phyloP scores from a whole-genome alignment of 2,113 vertebrate species.

The Vidua chalybeata region DNA sequence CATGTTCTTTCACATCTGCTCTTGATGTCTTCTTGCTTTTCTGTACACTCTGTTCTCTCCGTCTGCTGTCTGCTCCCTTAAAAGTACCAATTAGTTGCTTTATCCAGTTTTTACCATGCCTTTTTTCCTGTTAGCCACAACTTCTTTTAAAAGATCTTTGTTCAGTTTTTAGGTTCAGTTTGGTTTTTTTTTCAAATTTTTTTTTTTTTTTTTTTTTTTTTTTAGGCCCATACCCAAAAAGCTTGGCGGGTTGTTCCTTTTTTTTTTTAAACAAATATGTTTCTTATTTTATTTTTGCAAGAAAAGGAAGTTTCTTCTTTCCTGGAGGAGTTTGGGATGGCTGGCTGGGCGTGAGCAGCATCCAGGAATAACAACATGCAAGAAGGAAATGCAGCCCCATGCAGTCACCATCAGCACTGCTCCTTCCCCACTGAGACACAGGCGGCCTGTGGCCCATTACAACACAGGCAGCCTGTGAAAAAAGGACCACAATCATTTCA shows the following conservation, averaged over 20 bases:
- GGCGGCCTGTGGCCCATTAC: neutral
- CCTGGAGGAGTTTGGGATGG: neutral
- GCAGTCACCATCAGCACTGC: neutral
- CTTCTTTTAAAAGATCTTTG: neutral
- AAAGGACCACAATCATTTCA: neutral
- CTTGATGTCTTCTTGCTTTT: neutral
- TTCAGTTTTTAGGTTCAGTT: neutral
- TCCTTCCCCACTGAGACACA: neutral
- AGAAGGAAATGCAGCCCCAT: neutral
- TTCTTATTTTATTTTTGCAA: neutral
- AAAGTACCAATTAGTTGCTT: neutral
- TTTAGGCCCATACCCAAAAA: neutral
- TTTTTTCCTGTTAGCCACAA: neutral
- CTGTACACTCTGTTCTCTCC: neutral
- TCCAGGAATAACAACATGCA: neutral
- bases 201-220: neutral
- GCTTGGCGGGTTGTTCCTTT: rapidly evolving
- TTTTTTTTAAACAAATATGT: neutral
- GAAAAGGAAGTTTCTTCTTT: neutral
- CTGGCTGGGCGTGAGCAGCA: neutral
- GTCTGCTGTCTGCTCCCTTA: neutral
- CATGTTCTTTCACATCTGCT: neutral
- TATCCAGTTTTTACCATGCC: neutral
- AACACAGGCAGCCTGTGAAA: neutral
- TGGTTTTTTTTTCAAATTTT: neutral